Percentiles rank a stretch among this genome's conserved stretches.
Evolutionary conservation across 2,113 vertebrate genomes (phyloP).

Genomic region (Myotis lucifugus): DNA sequence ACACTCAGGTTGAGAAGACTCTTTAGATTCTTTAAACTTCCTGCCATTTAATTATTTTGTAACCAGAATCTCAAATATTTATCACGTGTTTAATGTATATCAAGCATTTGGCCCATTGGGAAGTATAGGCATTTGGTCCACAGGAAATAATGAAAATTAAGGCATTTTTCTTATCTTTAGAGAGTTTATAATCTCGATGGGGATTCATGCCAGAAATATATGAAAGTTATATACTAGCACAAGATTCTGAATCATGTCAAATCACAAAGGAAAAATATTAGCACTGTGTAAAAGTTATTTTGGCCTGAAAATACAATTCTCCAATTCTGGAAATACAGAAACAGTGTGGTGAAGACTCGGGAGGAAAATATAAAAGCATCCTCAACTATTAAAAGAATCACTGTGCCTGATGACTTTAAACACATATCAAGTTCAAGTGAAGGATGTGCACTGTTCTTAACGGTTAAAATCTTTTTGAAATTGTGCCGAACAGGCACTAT

Average conservation of each 20-base stretch:
- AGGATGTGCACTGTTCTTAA: not conserved
- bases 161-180: not conserved
- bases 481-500: not conserved
- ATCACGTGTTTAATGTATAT: not conserved
- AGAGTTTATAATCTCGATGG: not conserved
- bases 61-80: slow-evolving; percentile 21
- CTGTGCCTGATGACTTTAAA: not conserved
- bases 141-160: not conserved
- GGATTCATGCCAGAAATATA: not conserved
- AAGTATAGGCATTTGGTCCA: not conserved
- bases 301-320: not conserved
- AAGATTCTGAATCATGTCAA: not conserved
- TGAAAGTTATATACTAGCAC: not conserved
- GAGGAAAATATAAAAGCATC: not conserved
- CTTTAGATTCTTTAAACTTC: not conserved
- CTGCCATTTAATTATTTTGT: not conserved
- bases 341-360: not conserved
- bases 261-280: not conserved
- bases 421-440: not conserved
- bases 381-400: not conserved
- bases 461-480: not conserved
- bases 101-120: not conserved
- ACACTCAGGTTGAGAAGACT: not conserved
- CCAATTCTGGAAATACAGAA: not conserved
- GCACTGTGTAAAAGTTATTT: not conserved